A percentile compares a stretch with the other conserved stretches of the same genome.
Conservation (phyloP, 2,888 invertebrate genomes). For the Conchocele bisecta region DNA sequence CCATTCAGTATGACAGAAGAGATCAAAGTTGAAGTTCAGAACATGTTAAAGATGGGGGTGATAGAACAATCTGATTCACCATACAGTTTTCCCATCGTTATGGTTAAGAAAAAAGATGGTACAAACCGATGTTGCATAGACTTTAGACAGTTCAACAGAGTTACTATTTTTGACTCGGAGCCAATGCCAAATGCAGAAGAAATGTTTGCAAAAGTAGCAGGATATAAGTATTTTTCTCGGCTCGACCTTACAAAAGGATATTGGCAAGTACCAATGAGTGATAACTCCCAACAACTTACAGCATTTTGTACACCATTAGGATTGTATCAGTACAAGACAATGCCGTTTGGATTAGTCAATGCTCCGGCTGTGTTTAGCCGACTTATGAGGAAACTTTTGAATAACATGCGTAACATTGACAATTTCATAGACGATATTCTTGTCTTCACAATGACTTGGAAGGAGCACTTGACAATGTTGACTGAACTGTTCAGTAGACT, state of each 20-base stretch:
- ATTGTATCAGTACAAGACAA: not conserved
- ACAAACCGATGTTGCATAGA: slow-evolving; percentile 21
- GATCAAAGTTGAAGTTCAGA: slow-evolving; percentile 15
- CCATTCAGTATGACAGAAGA: not conserved
- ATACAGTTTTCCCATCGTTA: slow-evolving; percentile 25
- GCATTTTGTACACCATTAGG: not conserved
- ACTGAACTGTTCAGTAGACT: not conserved
- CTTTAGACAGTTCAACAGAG: slow-evolving; percentile 25
- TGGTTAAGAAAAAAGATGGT: slow-evolving; percentile 30
- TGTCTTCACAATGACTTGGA: slow-evolving; percentile 3
- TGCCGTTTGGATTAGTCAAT: slow-evolving; percentile 18
- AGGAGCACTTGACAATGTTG: not conserved
- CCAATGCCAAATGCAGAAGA: slow-evolving; percentile 16
- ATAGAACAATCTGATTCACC: slow-evolving; percentile 19
- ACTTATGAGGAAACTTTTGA: not conserved
- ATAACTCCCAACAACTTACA: not conserved
- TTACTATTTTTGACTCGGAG: slow-evolving; percentile 15
- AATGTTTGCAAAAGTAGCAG: not conserved
- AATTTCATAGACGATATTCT: slow-evolving; percentile 19
- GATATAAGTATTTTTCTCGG: slow-evolving; percentile 12
- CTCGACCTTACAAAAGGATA: slow-evolving; percentile 32
- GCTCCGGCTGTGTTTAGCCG: not conserved
- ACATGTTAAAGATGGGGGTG: slow-evolving; percentile 41
- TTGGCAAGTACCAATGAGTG: slow-evolving; percentile 28
- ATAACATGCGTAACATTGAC: slow-evolving; percentile 8